Percentiles rank a stretch among this genome's conserved stretches.
Conservation (phyloP, 2,113 vertebrate genomes). For the Microtus montanus region DNA sequence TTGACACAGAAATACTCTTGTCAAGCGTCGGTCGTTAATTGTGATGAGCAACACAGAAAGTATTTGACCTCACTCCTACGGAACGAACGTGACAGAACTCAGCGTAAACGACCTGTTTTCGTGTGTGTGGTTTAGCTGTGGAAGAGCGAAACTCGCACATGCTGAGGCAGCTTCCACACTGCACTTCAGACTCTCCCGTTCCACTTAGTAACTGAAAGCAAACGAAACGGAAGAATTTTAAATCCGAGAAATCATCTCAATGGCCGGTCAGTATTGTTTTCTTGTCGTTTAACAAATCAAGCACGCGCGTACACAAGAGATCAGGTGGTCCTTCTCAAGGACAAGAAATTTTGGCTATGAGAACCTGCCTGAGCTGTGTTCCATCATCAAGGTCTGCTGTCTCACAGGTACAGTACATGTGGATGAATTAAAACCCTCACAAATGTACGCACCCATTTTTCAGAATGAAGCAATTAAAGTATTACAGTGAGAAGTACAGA, state of each 20-base stretch:
- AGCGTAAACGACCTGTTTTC: background rate
- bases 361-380: conserved; percentile 77
- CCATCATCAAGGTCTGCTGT: background rate
- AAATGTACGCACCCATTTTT: conserved; percentile 33
- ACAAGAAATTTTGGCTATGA: conserved; percentile 76
- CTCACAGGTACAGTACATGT: background rate
- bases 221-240: conserved; percentile 4
- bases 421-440: conserved; percentile 41
- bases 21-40: background rate
- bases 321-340: conserved; percentile 79
- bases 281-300: background rate
- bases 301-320: conserved; percentile 39
- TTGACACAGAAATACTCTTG: conserved; percentile 31
- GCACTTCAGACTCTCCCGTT: background rate
- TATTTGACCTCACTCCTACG: background rate
- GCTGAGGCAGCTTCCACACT: background rate
- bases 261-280: conserved; percentile 11
- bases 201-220: conserved; percentile 52
- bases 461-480: conserved; percentile 53
- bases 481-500: background rate
- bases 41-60: conserved; percentile 39
- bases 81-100: background rate
- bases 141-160: background rate
- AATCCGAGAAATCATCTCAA: conserved; percentile 2
- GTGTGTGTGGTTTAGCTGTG: background rate